Conservation (phyloP, 2,113 vertebrate species). For the Macroglossus sobrinus region DNA sequence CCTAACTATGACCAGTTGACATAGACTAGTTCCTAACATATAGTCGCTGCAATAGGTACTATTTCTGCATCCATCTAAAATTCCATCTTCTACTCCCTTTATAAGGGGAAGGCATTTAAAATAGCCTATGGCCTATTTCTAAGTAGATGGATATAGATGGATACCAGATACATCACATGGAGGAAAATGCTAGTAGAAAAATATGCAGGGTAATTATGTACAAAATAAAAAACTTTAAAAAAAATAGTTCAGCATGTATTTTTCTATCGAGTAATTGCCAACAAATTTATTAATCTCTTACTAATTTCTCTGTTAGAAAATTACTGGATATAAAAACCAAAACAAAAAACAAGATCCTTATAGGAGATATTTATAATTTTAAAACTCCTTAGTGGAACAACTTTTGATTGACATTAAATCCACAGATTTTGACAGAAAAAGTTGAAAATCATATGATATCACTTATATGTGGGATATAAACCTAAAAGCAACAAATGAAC, state of each 20-base stretch:
- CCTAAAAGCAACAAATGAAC: too few relatives aligned
- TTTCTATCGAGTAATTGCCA: background rate
- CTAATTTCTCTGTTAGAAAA: background rate
- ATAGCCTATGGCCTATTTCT: background rate
- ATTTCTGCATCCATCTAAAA: slow-evolving; percentile 13
- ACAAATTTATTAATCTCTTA: background rate
- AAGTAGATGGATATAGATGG: background rate
- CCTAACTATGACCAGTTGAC: background rate
- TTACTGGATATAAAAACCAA: background rate
- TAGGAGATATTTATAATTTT: background rate
- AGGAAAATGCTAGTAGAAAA: background rate
- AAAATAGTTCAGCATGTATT: background rate
- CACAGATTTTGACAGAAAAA: too few relatives aligned
- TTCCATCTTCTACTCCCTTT: background rate
- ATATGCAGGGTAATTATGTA: background rate
- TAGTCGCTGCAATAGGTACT: background rate
- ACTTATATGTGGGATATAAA: too few relatives aligned
- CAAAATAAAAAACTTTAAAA: background rate
- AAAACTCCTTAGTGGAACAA: background rate
- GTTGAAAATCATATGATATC: too few relatives aligned
- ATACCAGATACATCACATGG: background rate
- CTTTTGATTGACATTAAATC: background rate
- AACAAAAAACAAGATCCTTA: background rate
- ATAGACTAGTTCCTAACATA: background rate
- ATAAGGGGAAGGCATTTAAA: background rate